Evolutionary conservation across 2,113 vertebrate species (phyloP).

Genomic region (Entosphenus tridentatus): DNA sequence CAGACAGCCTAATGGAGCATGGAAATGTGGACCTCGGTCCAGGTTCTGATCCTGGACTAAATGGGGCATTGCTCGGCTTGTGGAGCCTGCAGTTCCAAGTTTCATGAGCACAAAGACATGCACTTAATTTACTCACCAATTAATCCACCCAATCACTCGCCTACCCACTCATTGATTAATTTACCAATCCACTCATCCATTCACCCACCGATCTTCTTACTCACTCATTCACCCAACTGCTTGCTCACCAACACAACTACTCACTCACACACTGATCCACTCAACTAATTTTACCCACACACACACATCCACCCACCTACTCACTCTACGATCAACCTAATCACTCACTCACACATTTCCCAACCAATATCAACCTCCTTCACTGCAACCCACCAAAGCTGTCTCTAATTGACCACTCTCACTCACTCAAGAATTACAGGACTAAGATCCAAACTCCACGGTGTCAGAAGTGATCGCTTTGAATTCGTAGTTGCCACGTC

Average conservation of each 20-base stretch:
- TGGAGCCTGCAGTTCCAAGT: no score
- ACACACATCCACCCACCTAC: neutral
- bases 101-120: no score
- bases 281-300: neutral
- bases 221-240: neutral
- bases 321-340: neutral
- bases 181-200: no score
- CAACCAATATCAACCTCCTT: neutral
- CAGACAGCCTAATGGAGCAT: no score
- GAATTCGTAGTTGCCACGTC: constrained; percentile 83
- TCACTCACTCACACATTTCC: neutral
- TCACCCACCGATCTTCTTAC: no score
- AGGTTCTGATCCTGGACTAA: no score
- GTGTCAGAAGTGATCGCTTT: constrained; percentile 85
- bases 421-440: neutral
- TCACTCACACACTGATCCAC: neutral
- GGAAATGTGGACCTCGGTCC: no score
- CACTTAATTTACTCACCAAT: no score
- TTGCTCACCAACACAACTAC: neutral
- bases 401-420: neutral
- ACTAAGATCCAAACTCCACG: constrained; percentile 72
- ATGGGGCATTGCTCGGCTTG: no score
- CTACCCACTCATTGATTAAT: no score
- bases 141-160: no score
- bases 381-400: neutral